Evolutionary conservation across 2,888 invertebrate genomes (phyloP), one percentile per base, ranked within the genome.

Genomic region (Trissonchulus latispiculum): DNA sequence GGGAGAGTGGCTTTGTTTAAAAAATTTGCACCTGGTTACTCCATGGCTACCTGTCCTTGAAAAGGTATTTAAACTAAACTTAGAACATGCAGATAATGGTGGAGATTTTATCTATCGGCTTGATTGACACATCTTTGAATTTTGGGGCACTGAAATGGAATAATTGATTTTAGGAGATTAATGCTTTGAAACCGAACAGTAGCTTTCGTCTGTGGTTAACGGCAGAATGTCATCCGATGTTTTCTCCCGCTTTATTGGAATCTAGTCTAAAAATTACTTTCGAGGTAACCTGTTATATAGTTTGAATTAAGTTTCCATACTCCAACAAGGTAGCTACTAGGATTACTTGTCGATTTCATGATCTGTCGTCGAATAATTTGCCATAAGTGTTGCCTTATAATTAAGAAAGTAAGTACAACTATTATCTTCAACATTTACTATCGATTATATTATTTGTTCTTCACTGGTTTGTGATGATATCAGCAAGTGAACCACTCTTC

Each of bases 191-290:
- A 78, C 84, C 84, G 0, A 83, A 86, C 76, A 79, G 82, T 32
- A 86, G 87, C 72, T 91, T 91, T 83, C 86, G 90, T 35, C 84
- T 95, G 59, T 95, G 94, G 94, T 85, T 95, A 75, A 89, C 93
- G 3, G 89, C 92, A 0, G 94, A 95, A 83, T 89, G 90, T 0
- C 90, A 91, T 76, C 87, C 88, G 0, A 87, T 87, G 61, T 90
- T 94, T 79, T 90, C 91, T 18, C 87, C 89, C 1, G 87, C 90
- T 23, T 86, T 93, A 59, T 87, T 91, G 3, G 90, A 90, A 81
- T 88, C 88, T 71, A 91, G 91, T 81, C 86, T 92, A 33, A 92
- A 92, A 84, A 86, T 91, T 32, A 88, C 89, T 0, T 90, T 89
- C 79, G 90, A 91, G 64, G 71, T 73, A 73, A n/a, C n/a, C n/a